Evolutionary conservation across 2,888 invertebrate species (phyloP).

Genomic region (Stenurella melanura): DNA sequence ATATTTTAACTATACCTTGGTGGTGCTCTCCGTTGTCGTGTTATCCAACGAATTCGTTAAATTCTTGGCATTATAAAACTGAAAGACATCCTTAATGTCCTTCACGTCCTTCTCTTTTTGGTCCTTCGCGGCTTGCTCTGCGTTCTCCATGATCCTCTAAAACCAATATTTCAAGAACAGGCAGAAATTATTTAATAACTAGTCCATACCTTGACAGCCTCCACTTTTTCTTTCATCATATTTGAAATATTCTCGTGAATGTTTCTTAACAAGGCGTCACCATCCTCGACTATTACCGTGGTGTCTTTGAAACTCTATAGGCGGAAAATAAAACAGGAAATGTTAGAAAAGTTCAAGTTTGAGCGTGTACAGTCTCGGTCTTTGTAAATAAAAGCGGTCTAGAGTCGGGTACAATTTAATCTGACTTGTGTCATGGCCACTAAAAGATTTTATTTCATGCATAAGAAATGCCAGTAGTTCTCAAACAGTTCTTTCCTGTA

Average conservation of each 20-base stretch:
- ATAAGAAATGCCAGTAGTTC: too few species aligned
- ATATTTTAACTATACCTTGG: constrained; percentile 41
- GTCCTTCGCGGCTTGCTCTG: constrained; percentile 86
- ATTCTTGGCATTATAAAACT: constrained; percentile 83
- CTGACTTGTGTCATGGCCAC: too few species aligned
- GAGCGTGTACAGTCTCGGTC: too few species aligned
- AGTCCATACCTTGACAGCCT: constrained; percentile 83
- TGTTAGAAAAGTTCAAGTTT: too few species aligned
- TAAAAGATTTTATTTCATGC: too few species aligned
- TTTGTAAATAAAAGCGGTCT: too few species aligned
- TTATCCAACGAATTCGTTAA: constrained; percentile 76
- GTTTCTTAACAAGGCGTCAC: constrained; percentile 85
- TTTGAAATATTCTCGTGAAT: constrained; percentile 89
- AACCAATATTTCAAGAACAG: constrained; percentile 48
- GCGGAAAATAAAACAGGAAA: too few species aligned
- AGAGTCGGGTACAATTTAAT: too few species aligned
- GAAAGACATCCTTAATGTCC: constrained; percentile 76
- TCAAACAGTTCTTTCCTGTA: too few species aligned
- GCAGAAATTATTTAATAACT: neutral
- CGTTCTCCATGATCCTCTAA: constrained; percentile 90
- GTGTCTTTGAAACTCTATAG: constrained; percentile 84
- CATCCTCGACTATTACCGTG: constrained; percentile 85
- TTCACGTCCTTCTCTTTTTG: constrained; percentile 75
- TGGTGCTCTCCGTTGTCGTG: constrained; percentile 55
- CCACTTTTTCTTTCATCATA: constrained; percentile 92